Percentiles rank a stretch among this genome's conserved stretches.
phyloP scores from a whole-genome alignment of 2,888 invertebrate genomes.

The Pheosia gnoma region DNA sequence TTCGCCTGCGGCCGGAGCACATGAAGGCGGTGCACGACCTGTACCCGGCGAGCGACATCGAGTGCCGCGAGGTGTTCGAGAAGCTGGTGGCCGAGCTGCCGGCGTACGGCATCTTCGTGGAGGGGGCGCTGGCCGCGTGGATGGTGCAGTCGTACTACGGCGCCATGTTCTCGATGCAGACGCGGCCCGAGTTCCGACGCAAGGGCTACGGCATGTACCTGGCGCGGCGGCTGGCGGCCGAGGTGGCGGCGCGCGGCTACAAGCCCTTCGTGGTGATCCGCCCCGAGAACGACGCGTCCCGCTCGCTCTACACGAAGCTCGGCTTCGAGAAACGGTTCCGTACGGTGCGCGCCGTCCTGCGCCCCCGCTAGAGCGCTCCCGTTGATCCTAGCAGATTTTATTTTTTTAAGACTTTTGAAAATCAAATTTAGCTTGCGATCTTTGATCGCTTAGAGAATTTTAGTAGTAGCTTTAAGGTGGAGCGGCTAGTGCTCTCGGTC shows the following conservation, averaged over 20 bases:
- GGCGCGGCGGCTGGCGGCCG: constrained; percentile 86
- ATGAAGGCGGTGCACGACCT: constrained; percentile 93
- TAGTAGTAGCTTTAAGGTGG: constrained; percentile 81
- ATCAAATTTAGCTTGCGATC: constrained; percentile 81
- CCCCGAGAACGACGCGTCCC: constrained; percentile 94
- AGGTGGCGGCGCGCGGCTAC: constrained; percentile 89
- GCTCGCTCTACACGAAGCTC: constrained; percentile 91
- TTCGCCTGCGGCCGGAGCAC: constrained; percentile 89
- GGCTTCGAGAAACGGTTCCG: constrained; percentile 92
- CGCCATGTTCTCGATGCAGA: constrained; percentile 97
- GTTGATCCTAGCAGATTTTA: constrained; percentile 82
- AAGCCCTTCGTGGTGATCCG: constrained; percentile 93
- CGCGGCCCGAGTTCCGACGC: constrained; percentile 88
- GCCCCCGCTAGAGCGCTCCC: constrained; percentile 76
- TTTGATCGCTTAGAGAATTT: constrained; percentile 79
- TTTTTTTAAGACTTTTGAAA: constrained; percentile 84
- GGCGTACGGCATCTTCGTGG: constrained; percentile 91
- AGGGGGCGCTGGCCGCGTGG: constrained; percentile 92
- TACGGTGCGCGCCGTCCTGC: constrained; percentile 91
- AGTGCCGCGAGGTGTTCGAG: constrained; percentile 92
- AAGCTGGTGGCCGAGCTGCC: constrained; percentile 90
- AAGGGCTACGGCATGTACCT: constrained; percentile 91
- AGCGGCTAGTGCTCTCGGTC: constrained; percentile 77
- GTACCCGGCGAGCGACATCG: constrained; percentile 95
- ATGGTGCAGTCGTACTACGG: constrained; percentile 96